These are phyloP conservation scores for Montifringilla adamsi DNA, from an alignment of 2,113 vertebrate genomes.

Conservation along the genomic window DNA sequence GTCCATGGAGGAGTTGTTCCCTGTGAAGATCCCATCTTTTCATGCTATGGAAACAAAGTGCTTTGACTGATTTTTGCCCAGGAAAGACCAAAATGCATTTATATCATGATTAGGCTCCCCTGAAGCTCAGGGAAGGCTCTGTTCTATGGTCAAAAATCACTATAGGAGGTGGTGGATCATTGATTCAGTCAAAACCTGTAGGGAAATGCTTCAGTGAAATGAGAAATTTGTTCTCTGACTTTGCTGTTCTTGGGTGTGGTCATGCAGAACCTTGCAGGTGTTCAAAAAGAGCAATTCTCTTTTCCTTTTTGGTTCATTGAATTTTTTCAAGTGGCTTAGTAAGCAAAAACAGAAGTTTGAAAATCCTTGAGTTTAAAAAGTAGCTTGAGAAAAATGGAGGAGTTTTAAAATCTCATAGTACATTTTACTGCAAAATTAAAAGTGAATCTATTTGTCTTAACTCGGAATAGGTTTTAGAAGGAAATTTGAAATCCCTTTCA, in stretches of 20 bases:
- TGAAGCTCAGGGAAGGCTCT: neutral
- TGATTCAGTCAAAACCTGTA: neutral
- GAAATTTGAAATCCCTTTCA: neutral
- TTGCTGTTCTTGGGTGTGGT: neutral
- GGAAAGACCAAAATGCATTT: neutral
- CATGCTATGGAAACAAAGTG: neutral
- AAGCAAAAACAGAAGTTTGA: neutral
- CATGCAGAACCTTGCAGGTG: neutral
- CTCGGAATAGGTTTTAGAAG: neutral
- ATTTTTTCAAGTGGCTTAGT: neutral
- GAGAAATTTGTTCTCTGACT: neutral
- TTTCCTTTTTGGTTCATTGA: neutral
- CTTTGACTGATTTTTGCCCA: neutral
- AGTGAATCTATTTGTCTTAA: neutral
- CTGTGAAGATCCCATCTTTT: neutral
- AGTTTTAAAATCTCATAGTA: neutral
- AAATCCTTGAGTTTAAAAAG: neutral
- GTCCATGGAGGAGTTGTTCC: neutral
- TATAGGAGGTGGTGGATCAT: neutral
- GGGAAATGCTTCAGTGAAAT: neutral
- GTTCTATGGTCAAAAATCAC: neutral
- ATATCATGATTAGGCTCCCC: neutral
- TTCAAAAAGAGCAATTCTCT: neutral
- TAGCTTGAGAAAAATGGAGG: neutral
- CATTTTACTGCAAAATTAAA: neutral